Percentiles rank a stretch among this genome's conserved stretches.
phyloP scores from a whole-genome alignment of 1,140 invertebrate species.

The Drosophila rufa region DNA sequence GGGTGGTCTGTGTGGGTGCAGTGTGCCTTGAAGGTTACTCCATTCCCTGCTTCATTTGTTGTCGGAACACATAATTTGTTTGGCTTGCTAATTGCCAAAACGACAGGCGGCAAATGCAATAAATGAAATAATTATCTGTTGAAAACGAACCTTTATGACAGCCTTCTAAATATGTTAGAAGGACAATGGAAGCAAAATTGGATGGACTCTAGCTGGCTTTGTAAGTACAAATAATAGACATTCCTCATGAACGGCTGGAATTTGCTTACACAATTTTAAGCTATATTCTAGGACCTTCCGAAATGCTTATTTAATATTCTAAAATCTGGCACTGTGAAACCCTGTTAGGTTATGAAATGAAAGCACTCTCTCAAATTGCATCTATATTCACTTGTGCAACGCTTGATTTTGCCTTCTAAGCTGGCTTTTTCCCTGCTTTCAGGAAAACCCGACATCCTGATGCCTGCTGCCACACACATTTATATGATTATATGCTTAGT shows the following conservation, averaged over 20 bases:
- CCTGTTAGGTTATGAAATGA: background rate
- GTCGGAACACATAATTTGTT: slow-evolving; percentile 58
- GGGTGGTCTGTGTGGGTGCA: background rate
- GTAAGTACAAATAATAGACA: too few species aligned
- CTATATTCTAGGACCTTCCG: background rate
- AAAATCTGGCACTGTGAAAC: background rate
- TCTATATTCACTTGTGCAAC: slow-evolving; percentile 30
- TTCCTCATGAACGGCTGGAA: too few species aligned
- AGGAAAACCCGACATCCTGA: background rate
- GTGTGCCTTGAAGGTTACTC: slow-evolving; percentile 11
- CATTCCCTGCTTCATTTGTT: slow-evolving; percentile 15
- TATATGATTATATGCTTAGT: slow-evolving; percentile 32
- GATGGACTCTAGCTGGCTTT: too few species aligned
- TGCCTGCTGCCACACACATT: slow-evolving; percentile 20
- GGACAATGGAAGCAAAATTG: slow-evolving; percentile 3
- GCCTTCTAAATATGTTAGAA: slow-evolving; percentile 7
- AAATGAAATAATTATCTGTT: slow-evolving; percentile 64
- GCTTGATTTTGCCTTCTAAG: slow-evolving; percentile 15
- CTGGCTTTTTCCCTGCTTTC: background rate
- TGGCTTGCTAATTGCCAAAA: slow-evolving; percentile 59
- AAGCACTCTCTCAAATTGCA: slow-evolving; percentile 28
- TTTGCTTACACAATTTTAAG: background rate
- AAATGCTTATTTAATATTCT: background rate
- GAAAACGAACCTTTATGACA: slow-evolving; percentile 47
- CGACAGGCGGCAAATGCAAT: slow-evolving; percentile 60